Conservation (phyloP, 2,113 vertebrate genomes). For the Globicephala melas region DNA sequence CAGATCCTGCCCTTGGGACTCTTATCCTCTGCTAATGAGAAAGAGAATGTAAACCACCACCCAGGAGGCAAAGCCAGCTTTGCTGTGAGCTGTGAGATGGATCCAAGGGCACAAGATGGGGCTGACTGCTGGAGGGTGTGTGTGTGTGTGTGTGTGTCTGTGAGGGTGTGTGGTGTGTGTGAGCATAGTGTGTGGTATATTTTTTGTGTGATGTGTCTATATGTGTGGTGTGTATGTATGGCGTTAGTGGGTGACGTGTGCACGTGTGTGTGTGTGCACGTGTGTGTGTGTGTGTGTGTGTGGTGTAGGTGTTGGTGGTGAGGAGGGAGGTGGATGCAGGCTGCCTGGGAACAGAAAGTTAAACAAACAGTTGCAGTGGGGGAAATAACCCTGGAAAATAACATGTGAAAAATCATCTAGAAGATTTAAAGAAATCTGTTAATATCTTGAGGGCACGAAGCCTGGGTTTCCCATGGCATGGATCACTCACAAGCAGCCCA, state of each 20-base stretch:
- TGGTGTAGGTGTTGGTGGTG: neutral
- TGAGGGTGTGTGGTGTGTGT: neutral
- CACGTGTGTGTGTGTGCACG: neutral
- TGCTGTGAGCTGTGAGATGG: neutral
- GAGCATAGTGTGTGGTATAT: rapidly evolving
- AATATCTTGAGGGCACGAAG: neutral
- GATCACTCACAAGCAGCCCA: neutral
- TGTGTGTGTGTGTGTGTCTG: no score
- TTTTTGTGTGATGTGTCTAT: neutral
- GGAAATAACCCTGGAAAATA: neutral
- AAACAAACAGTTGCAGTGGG: neutral
- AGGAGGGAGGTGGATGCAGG: neutral
- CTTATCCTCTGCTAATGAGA: neutral
- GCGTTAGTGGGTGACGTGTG: neutral
- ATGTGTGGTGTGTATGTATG: neutral
- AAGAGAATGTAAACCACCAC: neutral
- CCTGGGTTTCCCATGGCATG: rapidly evolving
- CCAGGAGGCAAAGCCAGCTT: neutral
- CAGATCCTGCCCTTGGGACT: neutral
- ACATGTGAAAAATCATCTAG: neutral
- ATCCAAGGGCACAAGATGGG: neutral
- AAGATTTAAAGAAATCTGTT: neutral
- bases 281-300: no score
- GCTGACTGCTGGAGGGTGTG: neutral
- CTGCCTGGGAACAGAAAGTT: neutral